A percentile compares a stretch with the other conserved stretches of the same genome.
These are phyloP conservation scores for Schizaphis graminum DNA, from an alignment of 2,888 invertebrate genomes.

Conservation along the genomic window DNA sequence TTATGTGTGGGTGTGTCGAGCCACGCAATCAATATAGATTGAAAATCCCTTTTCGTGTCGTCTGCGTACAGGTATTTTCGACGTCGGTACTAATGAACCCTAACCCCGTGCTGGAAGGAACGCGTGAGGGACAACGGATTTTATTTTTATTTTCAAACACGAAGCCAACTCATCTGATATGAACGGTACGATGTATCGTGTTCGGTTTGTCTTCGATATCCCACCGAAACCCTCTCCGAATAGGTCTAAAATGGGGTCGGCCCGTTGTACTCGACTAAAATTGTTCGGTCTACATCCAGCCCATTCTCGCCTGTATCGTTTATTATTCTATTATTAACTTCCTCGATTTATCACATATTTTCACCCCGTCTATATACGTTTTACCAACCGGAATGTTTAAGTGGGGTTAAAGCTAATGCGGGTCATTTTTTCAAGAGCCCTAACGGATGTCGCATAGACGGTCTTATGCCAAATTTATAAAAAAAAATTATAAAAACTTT, in stretches of 20 bases:
- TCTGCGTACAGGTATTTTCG: conserved; percentile 5
- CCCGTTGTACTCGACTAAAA: not conserved
- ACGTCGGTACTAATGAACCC: conserved; percentile 47
- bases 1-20: conserved; percentile 48
- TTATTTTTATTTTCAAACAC: conserved; percentile 30
- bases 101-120: not conserved
- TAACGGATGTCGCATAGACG: conserved; percentile 30
- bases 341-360: conserved; percentile 40
- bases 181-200: not conserved
- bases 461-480: conserved; percentile 48
- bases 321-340: not conserved
- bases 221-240: not conserved
- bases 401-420: conserved; percentile 57
- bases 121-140: not conserved
- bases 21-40: conserved; percentile 27
- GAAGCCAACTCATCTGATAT: not conserved
- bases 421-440: conserved; percentile 59
- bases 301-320: not conserved
- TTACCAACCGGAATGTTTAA: conserved; percentile 33
- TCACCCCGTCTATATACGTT: conserved; percentile 2
- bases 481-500: conserved; percentile 29
- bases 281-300: not conserved
- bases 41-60: conserved; percentile 32
- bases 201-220: not conserved
- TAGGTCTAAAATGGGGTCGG: not conserved